Evolutionary conservation across 37 sponge, comb jelly and placozoan species (phyloP), one percentile per base, ranked within the genome.

Genomic region (Halisarca cf. caerulea): DNA sequence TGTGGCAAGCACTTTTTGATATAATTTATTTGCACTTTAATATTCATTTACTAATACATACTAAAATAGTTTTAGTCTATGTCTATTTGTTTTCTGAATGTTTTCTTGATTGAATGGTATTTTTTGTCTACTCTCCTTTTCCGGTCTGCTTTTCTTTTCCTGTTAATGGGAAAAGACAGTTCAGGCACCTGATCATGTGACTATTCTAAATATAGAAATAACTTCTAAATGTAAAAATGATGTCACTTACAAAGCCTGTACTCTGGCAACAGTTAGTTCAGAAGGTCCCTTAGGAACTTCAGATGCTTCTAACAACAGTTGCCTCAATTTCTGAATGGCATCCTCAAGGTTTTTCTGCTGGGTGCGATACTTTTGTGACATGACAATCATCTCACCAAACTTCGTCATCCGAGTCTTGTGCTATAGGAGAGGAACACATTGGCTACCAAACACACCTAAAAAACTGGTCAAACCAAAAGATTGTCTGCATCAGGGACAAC

Each of bases 321-420:
- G 47, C 6, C 81, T 68, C 66, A 95, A 39, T 34, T 80, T 84
- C 0, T 17, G 53, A 15, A 95, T 36, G 24, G 94, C 96, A 80
- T 92, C 91, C 3, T 90, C 78, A n/a, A 90, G 59, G 78, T 95
- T 95, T 53, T 72, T 59, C 27, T 75, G 83, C 74, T 95, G 96
- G 18, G 91, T 72, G 3, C 96, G 72, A 39, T 83, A 82, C 21
- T 35, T 51, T 62, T 91, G 87, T 28, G 94, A 92, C 2, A 89
- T 80, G 0, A 95, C 42, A 3, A 92, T 68, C 58, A 95, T 30
- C 55, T 95, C 93, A 2, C 96, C 96, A 14, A 28, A 58, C 72
- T 93, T 92, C 39, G 37, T 92, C 2, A 95, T 82, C n/a, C 91
- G 85, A 7, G 83, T 62, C 39, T 54, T 88, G 27, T 86, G 86